Conservation (phyloP, 2,113 vertebrate species). For the Corydoras sp. region DNA sequence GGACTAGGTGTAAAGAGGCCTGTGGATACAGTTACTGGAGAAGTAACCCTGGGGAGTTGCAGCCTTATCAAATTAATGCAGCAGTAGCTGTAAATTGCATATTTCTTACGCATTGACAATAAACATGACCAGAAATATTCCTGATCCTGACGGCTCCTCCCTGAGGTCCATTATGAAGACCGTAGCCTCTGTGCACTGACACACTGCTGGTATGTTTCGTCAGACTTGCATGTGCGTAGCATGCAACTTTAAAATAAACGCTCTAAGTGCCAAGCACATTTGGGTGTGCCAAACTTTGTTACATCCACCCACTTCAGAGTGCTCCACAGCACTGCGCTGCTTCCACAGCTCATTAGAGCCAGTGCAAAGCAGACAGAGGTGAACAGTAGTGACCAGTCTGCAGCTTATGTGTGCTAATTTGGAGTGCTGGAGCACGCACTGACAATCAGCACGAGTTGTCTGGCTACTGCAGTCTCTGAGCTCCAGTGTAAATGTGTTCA, state of each 20-base stretch:
- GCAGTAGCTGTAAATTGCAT: too few relatives aligned
- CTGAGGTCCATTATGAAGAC: too few relatives aligned
- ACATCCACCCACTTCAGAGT: slow-evolving; percentile 1
- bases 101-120: too few relatives aligned
- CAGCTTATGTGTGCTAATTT: slow-evolving; percentile 27
- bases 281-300: background rate
- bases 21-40: background rate
- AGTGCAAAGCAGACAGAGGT: slow-evolving; percentile 21
- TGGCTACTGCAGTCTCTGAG: slow-evolving; percentile 2
- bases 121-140: too few relatives aligned
- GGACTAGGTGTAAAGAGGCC: background rate
- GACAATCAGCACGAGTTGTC: slow-evolving; percentile 14
- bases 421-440: slow-evolving; percentile 4
- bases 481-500: background rate
- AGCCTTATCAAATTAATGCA: too few relatives aligned
- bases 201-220: too few relatives aligned
- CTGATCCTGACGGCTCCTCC: too few relatives aligned
- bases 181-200: too few relatives aligned
- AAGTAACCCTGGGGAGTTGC: background rate
- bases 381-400: slow-evolving; percentile 8
- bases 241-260: too few relatives aligned
- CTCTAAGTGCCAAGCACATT: background rate
- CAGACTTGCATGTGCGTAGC: too few relatives aligned
- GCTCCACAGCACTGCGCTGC: background rate
- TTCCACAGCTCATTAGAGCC: slow-evolving; percentile 28